Base-by-base conservation (phyloP, 2,797 vertebrate species). In the Eupleurogrammus muticus region DNA sequence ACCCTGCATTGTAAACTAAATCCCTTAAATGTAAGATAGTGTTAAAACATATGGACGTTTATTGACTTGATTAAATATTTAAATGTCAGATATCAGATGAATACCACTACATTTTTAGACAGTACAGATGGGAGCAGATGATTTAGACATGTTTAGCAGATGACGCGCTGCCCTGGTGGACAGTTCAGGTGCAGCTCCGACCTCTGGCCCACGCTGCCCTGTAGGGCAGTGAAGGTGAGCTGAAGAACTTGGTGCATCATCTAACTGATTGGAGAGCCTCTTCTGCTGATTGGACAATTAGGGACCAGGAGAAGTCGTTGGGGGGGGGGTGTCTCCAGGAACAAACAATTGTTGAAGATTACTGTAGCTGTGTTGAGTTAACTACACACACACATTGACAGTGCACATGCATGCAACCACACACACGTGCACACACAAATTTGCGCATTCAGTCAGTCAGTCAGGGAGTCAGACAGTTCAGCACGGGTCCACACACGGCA, bases 231-330 rank as follows among this genome's bases (percentile, higher is more conserved):
- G 82, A 93, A 92, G 88, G 88, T 89, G 79, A 93, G 54, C 62
- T 72, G 68, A 67, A 48, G 77, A 55, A 79, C 68, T 28, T 82
- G 49, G 51, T 59, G 49, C 36, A 23, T 65, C 47, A 52, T 71
- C 40, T 63, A 76, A 60, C 67, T 35, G 89, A 93, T 92, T 93
- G 85, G 61, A 85, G 82, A 89, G 79, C 63, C 87, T 88, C 85
- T 91, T 88, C 64, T 38, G 40, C 69, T 93, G 88, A 94, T 93
- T 92, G 76, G 86, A 88, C 87, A 87, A 90, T 87, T 90, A 87
- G 17, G 53, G 68, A 52, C 56, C 42, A n/a, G 5, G 16, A 55
- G 42, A 49, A 64, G 40, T n/a, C n/a, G n/a, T 44, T 21, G 38
- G 57, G 52, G 34, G 34, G 23, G n/a, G n/a, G n/a, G n/a, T n/a